Conservation (phyloP, 2,888 invertebrate species). For the Eueremaeus valkanovi region DNA sequence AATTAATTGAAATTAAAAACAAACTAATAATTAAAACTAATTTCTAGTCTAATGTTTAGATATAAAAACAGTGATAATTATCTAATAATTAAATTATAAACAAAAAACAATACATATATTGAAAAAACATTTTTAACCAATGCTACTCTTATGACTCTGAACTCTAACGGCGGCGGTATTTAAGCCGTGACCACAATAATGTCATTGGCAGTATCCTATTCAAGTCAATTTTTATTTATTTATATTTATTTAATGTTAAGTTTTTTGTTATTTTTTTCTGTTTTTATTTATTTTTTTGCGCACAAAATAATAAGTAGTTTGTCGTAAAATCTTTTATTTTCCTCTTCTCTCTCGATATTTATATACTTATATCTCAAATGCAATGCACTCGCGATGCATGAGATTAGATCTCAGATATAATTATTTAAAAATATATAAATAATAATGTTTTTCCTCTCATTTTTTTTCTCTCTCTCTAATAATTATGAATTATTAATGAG, state of each 20-base stretch:
- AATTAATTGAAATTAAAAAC: background rate
- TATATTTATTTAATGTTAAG: background rate
- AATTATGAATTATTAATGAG: too few relatives aligned
- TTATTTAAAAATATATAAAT: background rate
- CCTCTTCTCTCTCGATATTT: too few relatives aligned
- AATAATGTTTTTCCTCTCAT: background rate
- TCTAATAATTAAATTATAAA: too few relatives aligned
- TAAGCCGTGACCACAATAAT: background rate
- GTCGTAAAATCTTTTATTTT: too few relatives aligned
- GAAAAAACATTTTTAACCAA: too few relatives aligned
- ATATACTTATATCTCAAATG: background rate
- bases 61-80: background rate
- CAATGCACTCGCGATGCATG: conserved; percentile 11
- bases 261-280: background rate
- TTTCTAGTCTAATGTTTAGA: background rate
- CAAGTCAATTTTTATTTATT: background rate
- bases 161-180: background rate
- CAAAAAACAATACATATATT: too few relatives aligned
- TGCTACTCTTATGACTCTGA: too few relatives aligned
- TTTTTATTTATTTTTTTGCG: background rate
- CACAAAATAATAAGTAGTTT: background rate
- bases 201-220: conserved; percentile 15
- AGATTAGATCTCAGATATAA: background rate
- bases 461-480: too few relatives aligned
- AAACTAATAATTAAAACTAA: too few relatives aligned